phyloP scores from a whole-genome alignment of 2,113 vertebrate species.

The Silurus meridionalis region DNA sequence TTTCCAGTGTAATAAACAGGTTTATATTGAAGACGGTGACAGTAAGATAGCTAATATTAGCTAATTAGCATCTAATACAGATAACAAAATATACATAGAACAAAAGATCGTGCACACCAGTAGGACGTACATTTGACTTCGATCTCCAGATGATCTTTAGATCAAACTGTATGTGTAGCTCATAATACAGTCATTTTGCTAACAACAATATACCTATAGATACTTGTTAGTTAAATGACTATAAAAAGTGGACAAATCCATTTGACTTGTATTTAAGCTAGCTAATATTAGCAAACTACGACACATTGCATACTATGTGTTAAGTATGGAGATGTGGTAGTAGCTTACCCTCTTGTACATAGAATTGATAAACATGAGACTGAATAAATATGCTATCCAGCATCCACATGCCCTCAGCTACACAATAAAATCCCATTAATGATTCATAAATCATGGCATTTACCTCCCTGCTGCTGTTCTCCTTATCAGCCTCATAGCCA shows the following conservation, averaged over 20 bases:
- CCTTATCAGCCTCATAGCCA: conserved; percentile 61
- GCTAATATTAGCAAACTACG: background rate
- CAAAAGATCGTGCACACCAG: background rate
- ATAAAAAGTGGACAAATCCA: background rate
- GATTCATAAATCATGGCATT: conserved; percentile 13
- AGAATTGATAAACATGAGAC: background rate
- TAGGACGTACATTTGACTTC: background rate
- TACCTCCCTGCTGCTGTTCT: conserved; percentile 70
- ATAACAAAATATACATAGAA: background rate
- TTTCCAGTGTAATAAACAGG: background rate
- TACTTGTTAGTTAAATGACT: background rate
- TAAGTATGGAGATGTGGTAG: background rate
- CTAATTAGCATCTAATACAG: background rate
- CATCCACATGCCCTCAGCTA: background rate
- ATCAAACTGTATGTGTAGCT: background rate
- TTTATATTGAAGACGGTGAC: background rate
- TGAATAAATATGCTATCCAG: background rate
- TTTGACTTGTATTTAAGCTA: background rate
- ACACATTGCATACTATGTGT: background rate
- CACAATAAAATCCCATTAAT: background rate
- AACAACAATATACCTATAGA: background rate
- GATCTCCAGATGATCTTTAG: background rate
- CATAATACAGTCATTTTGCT: background rate
- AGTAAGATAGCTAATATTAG: background rate
- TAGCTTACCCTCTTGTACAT: background rate